phyloP scores from a whole-genome alignment of 2,888 invertebrate genomes.

The Cataglyphis cursor region DNA sequence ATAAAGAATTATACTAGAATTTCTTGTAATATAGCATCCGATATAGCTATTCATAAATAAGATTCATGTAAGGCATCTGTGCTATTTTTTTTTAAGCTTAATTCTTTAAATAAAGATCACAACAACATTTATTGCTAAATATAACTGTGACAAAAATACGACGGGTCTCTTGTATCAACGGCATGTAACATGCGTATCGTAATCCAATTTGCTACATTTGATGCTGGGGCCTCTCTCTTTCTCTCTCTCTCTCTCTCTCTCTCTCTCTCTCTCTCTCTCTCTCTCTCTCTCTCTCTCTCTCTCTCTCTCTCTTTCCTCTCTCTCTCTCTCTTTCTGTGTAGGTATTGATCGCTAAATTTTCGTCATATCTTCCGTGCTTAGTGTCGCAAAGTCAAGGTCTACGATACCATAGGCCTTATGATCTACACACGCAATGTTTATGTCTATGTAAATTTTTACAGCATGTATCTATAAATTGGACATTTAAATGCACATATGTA shows the following conservation, averaged over 20 bases:
- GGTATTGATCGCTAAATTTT: slow-evolving; percentile 50
- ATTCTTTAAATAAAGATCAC: not conserved
- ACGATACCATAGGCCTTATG: not conserved
- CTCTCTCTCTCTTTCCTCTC: not conserved
- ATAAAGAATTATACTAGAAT: not conserved
- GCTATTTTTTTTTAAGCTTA: not conserved
- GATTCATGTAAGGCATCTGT: not conserved
- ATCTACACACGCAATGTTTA: not conserved
- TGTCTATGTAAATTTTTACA: not conserved
- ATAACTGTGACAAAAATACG: not conserved
- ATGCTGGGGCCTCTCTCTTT: slow-evolving; percentile 1
- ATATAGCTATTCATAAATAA: not conserved
- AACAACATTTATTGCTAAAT: not conserved
- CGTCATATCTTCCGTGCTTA: slow-evolving; percentile 22
- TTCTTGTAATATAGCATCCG: not conserved
- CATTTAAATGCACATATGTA: not conserved
- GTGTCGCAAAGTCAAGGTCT: slow-evolving; percentile 12
- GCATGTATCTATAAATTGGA: not conserved
- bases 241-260: not conserved
- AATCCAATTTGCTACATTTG: slow-evolving; percentile 20
- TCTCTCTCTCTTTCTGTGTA: not conserved
- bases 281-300: not conserved
- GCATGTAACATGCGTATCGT: not conserved
- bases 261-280: not conserved
- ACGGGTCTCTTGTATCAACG: not conserved